A percentile compares a stretch with the other conserved stretches of the same genome.
phyloP scores from a whole-genome alignment of 2,797 vertebrate genomes.

The Typhlichthys subterraneus region DNA sequence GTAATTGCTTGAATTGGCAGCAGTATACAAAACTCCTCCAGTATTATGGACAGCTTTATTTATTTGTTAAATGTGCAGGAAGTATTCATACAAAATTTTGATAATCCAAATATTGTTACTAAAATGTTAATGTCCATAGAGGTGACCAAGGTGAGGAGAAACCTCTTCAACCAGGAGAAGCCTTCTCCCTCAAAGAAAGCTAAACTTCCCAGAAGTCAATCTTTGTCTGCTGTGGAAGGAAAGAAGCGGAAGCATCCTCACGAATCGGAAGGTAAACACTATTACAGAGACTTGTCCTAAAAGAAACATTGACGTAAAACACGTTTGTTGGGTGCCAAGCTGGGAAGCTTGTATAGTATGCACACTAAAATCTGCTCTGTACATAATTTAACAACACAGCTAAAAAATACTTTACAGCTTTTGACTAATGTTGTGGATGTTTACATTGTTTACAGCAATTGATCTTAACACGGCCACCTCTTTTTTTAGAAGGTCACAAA shows the following conservation, averaged over 20 bases:
- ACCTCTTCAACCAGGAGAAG: slow-evolving; percentile 88
- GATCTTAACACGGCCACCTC: slow-evolving; percentile 4
- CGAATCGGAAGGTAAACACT: slow-evolving; percentile 58
- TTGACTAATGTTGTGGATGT: too few relatives aligned
- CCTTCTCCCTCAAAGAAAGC: slow-evolving; percentile 82
- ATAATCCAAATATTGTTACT: background rate
- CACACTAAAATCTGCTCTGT: too few relatives aligned
- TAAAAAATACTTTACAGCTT: too few relatives aligned
- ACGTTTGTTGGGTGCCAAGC: too few relatives aligned
- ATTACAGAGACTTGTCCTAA: background rate
- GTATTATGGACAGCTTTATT: too few relatives aligned
- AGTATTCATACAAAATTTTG: too few relatives aligned
- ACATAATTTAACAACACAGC: background rate
- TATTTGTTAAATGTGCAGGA: too few relatives aligned
- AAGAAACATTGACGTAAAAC: too few relatives aligned
- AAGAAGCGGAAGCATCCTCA: slow-evolving; percentile 72
- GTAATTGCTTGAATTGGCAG: too few relatives aligned
- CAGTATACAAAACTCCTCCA: too few relatives aligned
- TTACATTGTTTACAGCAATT: background rate
- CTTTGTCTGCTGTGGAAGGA: slow-evolving; percentile 88
- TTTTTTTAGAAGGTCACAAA: slow-evolving; percentile 77
- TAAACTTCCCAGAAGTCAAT: slow-evolving; percentile 87
- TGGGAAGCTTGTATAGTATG: too few relatives aligned
- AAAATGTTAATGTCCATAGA: slow-evolving; percentile 70
- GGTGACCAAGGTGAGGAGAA: slow-evolving; percentile 94